Evolutionary conservation across 2,797 vertebrate species (phyloP).

Genomic region (Brachyalestes nurse): DNA sequence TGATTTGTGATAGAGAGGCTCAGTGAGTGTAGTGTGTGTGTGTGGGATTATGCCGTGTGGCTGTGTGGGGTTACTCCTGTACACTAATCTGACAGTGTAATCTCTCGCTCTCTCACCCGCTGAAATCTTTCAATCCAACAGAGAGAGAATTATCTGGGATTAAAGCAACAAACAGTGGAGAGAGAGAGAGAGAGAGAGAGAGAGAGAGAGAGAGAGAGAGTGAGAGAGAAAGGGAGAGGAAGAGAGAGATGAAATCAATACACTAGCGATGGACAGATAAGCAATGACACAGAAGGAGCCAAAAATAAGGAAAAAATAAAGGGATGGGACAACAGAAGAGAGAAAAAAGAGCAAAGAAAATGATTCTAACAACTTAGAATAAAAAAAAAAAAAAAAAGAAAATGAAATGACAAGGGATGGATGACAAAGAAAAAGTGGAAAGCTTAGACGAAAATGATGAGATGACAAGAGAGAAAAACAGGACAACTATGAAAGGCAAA

Average conservation of each 20-base stretch:
- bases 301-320: background rate
- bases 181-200: constrained; percentile 22
- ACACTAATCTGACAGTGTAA: constrained; percentile 82
- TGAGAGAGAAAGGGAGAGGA: constrained; percentile 7
- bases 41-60: constrained; percentile 76
- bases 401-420: background rate
- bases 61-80: constrained; percentile 67
- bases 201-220: background rate
- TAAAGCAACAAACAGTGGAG: constrained; percentile 68
- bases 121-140: constrained; percentile 80
- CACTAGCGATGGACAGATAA: background rate
- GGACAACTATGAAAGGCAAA: background rate
- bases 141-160: constrained; percentile 81
- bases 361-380: background rate
- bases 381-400: background rate
- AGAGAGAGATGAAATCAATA: constrained; percentile 3
- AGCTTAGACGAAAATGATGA: background rate
- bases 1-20: background rate
- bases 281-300: too few relatives aligned
- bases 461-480: background rate
- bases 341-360: background rate
- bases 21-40: constrained; percentile 42
- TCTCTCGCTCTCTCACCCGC: constrained; percentile 80
- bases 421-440: too few relatives aligned
- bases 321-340: background rate